Evolutionary conservation across 2,888 invertebrate species (phyloP), one percentile per base, ranked within the genome.

Genomic region (Agapostemon virescens): DNA sequence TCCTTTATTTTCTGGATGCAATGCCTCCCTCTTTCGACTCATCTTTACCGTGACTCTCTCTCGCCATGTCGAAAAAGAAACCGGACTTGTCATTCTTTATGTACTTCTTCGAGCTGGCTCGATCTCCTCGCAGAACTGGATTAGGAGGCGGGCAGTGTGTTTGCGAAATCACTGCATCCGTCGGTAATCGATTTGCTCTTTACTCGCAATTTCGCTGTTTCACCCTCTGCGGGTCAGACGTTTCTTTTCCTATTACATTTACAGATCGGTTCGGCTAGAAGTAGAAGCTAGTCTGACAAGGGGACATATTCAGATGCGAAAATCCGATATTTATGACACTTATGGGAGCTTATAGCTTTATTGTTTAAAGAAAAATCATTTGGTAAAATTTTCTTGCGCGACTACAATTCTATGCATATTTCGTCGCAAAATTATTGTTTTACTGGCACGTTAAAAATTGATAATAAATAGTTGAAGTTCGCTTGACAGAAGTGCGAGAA

Each of bases 1-100:
- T 89, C 89, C 89, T 90, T 88, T 90, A 91, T 90, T 91, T 90
- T 88, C 86, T 86, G 79, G 86, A 89, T 87, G 85, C 88, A 82
- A 86, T 86, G 85, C 85, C 75, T 77, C 77, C 71, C 76, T 69
- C 79, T 80, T 77, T 58, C 83, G 72, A 73, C 63, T 72, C 77
- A 74, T 84, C 83, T 83, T 80, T 83, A 79, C 83, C 73, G 83
- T 76, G 79, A 72, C 77, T 84, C 77, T 69, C 77, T 77, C 70
- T 40, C 68, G 61, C 69, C 42, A 20, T 55, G 72, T 52, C 79
- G 76, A 49, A 40, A 71, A 80, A 73, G 58, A 71, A 80, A 79
- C 67, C 72, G 40, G 75, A 76, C 74, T 85, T 63, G 85, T 85
- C 85, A 80, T 82, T 79, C 81, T 83, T 81, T 83, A 81, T 76